These are phyloP conservation scores for Zosterops japonicus DNA, from an alignment of 2,113 vertebrate genomes.

Conservation along the genomic window DNA sequence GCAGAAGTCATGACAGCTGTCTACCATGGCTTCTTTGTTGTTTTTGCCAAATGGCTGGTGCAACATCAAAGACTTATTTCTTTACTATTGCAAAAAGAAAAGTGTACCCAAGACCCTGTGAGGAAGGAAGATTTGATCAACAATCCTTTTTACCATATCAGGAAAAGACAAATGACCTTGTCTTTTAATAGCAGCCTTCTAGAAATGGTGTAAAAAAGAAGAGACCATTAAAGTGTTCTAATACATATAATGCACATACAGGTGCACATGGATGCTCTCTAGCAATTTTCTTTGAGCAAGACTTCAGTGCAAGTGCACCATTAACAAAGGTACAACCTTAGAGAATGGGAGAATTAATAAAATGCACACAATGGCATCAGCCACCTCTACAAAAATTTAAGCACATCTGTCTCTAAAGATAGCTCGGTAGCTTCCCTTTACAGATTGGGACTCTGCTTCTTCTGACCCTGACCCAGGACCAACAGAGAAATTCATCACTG, in stretches of 20 bases:
- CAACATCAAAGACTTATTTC: neutral
- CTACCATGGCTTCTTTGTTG: neutral
- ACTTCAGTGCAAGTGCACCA: neutral
- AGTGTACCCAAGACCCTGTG: neutral
- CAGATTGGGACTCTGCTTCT: neutral
- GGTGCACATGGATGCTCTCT: neutral
- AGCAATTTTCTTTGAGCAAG: neutral
- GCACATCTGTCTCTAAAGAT: neutral
- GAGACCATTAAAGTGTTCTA: neutral
- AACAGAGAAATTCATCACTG: neutral
- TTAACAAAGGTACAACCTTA: neutral
- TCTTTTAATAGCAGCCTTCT: neutral
- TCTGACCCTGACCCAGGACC: neutral
- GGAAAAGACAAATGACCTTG: neutral
- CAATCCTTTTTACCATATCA: neutral
- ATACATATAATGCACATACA: neutral
- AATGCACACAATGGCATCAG: fast-evolving
- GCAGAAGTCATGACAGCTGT: neutral
- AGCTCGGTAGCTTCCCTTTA: neutral
- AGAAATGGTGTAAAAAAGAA: neutral
- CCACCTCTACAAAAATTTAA: neutral
- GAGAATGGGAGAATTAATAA: neutral
- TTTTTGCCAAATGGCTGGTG: neutral
- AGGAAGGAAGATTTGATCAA: neutral
- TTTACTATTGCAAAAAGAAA: neutral